Conservation (phyloP, 2,888 invertebrate species). For the Pseudococcus jackbeardsleyi region DNA sequence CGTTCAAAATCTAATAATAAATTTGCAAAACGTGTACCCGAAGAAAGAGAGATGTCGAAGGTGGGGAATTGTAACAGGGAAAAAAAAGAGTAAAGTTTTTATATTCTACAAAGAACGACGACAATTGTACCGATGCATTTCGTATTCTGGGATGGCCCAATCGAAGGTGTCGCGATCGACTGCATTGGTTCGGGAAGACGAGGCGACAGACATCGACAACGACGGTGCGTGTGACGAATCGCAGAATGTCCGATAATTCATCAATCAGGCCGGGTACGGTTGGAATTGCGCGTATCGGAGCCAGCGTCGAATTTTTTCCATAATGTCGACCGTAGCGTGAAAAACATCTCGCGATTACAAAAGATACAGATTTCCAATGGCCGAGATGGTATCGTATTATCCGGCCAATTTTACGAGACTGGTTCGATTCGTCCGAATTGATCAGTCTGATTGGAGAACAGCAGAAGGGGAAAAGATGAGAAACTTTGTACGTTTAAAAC, state of each 20-base stretch:
- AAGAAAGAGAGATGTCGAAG: neutral
- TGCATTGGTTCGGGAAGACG: slow-evolving; percentile 58
- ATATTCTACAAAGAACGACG: no score
- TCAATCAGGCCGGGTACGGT: slow-evolving; percentile 56
- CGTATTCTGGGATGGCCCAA: no score
- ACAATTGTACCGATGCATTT: no score
- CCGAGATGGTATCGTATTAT: neutral
- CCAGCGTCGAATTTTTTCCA: slow-evolving; percentile 47
- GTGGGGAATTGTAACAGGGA: neutral
- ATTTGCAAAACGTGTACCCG: neutral
- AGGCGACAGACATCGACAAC: neutral
- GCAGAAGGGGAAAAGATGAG: neutral
- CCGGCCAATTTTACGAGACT: neutral
- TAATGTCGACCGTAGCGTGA: slow-evolving; percentile 59
- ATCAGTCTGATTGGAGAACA: neutral
- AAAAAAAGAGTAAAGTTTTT: no score
- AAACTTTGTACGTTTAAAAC: no score
- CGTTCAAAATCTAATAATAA: slow-evolving; percentile 63
- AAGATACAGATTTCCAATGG: slow-evolving; percentile 45
- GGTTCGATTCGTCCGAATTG: neutral
- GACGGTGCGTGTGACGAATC: slow-evolving; percentile 61
- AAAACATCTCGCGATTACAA: slow-evolving; percentile 46
- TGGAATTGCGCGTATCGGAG: slow-evolving; percentile 56
- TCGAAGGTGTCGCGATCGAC: slow-evolving; percentile 29
- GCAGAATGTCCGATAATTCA: slow-evolving; percentile 62